Evolutionary conservation across 1,140 invertebrate genomes (phyloP).

Genomic region (Pogonognathellus flavescens): DNA sequence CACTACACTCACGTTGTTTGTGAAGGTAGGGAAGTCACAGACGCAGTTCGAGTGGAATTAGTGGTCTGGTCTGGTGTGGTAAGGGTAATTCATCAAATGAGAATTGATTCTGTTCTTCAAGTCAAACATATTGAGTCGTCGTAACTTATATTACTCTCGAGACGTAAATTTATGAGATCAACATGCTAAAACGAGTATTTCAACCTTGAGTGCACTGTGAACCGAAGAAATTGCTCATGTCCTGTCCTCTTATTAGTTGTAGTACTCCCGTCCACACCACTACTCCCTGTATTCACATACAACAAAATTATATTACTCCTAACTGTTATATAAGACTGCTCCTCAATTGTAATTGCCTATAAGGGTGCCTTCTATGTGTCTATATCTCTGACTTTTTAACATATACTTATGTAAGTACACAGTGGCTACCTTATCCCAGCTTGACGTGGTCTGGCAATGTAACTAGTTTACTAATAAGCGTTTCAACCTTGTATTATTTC

Average conservation of each 20-base stretch:
- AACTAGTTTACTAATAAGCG: slow-evolving; percentile 18
- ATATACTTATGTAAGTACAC: neutral
- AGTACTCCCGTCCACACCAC: neutral
- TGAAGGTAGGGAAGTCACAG: slow-evolving; percentile 19
- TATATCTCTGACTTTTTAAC: neutral
- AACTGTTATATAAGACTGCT: too few species aligned
- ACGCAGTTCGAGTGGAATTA: slow-evolving; percentile 4
- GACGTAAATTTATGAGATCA: slow-evolving; percentile 49
- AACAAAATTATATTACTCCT: too few species aligned
- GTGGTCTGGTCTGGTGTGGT: slow-evolving; percentile 39
- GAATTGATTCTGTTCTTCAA: slow-evolving; percentile 51
- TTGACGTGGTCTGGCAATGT: neutral
- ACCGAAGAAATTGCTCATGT: slow-evolving; percentile 48
- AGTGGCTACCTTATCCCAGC: neutral
- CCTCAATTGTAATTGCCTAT: neutral
- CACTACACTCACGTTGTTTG: neutral
- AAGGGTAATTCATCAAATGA: slow-evolving; percentile 40
- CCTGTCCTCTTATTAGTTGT: slow-evolving; percentile 12
- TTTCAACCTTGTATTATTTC: slow-evolving; percentile 11
- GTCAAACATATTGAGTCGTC: slow-evolving; percentile 46
- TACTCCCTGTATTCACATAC: neutral
- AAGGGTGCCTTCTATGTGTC: too few species aligned
- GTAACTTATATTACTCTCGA: slow-evolving; percentile 29
- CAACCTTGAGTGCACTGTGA: slow-evolving; percentile 47
- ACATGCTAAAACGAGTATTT: slow-evolving; percentile 49